phyloP scores from a whole-genome alignment of 2,113 vertebrate genomes.

The Macroglossus sobrinus region DNA sequence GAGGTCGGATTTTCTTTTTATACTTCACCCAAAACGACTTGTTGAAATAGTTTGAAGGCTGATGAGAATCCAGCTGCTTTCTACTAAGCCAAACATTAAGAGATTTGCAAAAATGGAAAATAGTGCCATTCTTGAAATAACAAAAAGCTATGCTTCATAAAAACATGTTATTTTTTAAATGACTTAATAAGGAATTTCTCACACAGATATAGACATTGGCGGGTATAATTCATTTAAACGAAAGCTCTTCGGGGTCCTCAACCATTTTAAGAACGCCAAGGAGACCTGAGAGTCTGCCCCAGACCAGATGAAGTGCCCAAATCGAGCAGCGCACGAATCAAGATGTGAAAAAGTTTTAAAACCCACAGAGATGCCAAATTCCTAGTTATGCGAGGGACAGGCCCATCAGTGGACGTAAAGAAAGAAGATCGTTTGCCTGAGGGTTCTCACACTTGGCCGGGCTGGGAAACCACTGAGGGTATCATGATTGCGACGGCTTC shows the following conservation, averaged over 20 bases:
- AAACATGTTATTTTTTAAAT: background rate
- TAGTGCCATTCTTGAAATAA: background rate
- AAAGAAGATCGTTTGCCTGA: constrained; percentile 12
- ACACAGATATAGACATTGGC: background rate
- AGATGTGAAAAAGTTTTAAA: background rate
- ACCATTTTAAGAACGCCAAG: constrained; percentile 17
- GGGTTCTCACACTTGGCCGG: background rate
- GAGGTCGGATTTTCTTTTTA: background rate
- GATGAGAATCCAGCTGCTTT: background rate
- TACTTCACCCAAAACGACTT: background rate
- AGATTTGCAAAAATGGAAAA: constrained; percentile 3
- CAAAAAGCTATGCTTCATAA: background rate
- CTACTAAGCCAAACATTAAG: background rate
- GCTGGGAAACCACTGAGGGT: background rate
- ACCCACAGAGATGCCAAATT: background rate
- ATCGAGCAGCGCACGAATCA: background rate
- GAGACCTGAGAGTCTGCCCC: background rate
- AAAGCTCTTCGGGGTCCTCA: background rate
- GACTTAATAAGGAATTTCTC: background rate
- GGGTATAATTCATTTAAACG: background rate
- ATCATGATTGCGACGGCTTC: background rate
- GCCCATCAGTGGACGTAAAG: background rate
- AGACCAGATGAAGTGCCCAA: background rate
- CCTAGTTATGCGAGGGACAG: background rate
- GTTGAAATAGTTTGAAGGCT: background rate